Percentiles rank a stretch among this genome's conserved stretches.
Evolutionary conservation across 2,113 vertebrate species (phyloP).

Genomic region (Origma solitaria): DNA sequence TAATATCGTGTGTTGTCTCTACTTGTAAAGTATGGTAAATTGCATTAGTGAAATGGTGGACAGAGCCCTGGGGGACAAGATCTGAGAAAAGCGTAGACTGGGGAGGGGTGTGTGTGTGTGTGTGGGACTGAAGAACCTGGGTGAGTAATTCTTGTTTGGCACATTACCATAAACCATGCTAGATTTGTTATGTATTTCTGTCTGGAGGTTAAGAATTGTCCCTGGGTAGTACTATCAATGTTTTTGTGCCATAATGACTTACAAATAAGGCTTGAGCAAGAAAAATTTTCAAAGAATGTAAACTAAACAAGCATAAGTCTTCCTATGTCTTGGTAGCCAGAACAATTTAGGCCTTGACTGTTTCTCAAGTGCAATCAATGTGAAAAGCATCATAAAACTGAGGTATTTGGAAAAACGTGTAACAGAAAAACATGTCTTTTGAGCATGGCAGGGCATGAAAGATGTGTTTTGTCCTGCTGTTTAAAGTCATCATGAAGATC

Average conservation of each 20-base stretch:
- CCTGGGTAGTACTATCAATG: neutral
- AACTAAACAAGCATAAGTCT: neutral
- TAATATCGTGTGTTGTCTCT: neutral
- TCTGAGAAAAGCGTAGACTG: neutral
- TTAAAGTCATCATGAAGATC: neutral
- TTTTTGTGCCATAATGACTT: rapidly evolving
- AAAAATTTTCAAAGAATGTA: neutral
- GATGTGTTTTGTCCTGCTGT: neutral
- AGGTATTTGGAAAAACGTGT: neutral
- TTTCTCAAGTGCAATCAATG: neutral
- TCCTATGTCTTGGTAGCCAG: neutral
- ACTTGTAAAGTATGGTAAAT: neutral
- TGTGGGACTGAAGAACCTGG: neutral
- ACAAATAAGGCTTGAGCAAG: neutral
- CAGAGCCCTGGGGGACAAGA: neutral
- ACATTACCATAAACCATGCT: neutral
- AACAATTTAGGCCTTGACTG: neutral
- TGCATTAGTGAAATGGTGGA: neutral
- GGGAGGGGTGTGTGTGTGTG: rapidly evolving
- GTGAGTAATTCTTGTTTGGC: neutral
- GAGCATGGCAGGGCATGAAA: neutral
- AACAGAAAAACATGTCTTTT: neutral
- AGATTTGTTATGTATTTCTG: neutral
- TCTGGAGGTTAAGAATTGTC: neutral
- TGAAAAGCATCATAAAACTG: neutral